phyloP scores from a whole-genome alignment of 2,113 vertebrate species.

The Atrichornis clamosus region DNA sequence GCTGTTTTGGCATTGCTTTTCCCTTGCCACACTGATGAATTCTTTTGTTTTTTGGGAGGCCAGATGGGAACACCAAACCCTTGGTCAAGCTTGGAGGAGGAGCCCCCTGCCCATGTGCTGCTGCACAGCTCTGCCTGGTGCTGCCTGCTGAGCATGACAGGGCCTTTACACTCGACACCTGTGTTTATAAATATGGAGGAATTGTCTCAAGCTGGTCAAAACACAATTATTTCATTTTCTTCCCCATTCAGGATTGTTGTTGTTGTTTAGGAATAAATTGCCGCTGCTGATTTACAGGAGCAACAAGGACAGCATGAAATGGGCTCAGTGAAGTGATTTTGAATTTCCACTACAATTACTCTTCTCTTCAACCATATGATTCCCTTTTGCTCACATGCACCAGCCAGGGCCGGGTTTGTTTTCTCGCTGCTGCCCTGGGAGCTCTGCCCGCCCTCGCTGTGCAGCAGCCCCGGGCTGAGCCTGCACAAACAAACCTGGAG shows the following conservation, averaged over 20 bases:
- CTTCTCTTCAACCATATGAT: constrained; percentile 72
- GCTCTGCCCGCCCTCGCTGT: background rate
- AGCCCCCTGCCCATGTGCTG: background rate
- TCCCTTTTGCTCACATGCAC: constrained; percentile 48
- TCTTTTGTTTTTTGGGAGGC: background rate
- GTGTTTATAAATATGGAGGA: constrained; percentile 26
- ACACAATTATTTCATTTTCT: constrained; percentile 74
- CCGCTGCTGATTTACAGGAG: constrained; percentile 67
- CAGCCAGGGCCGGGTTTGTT: constrained; percentile 8
- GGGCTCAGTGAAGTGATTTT: constrained; percentile 71
- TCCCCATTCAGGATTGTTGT: constrained; percentile 52
- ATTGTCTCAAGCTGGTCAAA: constrained; percentile 63
- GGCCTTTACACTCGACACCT: background rate
- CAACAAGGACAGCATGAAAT: constrained; percentile 62
- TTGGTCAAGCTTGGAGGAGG: background rate
- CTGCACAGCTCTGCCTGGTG: background rate
- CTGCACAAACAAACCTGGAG: background rate
- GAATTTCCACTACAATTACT: constrained; percentile 76
- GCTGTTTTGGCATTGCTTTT: background rate
- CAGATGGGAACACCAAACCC: background rate
- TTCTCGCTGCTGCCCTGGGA: background rate
- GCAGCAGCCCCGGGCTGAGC: background rate
- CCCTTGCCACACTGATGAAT: background rate
- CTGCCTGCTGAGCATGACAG: background rate
- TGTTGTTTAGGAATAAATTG: constrained; percentile 74